Conservation (phyloP, 2,888 invertebrate species). For the Pocota personata region DNA sequence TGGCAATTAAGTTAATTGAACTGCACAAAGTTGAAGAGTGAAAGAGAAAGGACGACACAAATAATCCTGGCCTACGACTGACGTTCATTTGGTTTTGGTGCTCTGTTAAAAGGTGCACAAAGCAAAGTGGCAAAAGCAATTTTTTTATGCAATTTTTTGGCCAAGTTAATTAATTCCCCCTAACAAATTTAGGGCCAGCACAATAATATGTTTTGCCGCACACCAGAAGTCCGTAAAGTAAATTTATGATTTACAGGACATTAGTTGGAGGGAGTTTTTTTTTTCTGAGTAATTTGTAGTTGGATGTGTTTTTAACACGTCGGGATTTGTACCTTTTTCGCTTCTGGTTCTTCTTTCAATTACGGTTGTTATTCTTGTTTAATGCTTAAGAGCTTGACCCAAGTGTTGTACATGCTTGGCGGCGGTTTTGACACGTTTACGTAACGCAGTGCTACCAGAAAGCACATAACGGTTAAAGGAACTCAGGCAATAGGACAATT, state of each 20-base stretch:
- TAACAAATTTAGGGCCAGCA: constrained; percentile 42
- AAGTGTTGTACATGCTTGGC: too few species aligned
- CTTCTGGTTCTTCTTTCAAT: constrained; percentile 29
- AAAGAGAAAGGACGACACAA: constrained; percentile 9
- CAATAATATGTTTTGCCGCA: constrained; percentile 26
- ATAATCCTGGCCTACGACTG: constrained; percentile 9
- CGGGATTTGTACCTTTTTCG: neutral
- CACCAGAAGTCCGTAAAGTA: constrained; percentile 28
- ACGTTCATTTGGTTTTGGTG: constrained; percentile 13
- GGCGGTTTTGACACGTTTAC: too few species aligned
- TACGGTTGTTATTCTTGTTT: neutral
- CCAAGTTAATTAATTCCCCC: constrained; percentile 58
- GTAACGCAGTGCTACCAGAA: too few species aligned
- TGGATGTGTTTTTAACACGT: constrained; percentile 64
- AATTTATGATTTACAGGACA: constrained; percentile 58
- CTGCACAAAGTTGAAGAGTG: constrained; percentile 75
- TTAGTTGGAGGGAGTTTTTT: neutral
- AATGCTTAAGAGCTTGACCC: too few species aligned
- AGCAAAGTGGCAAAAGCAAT: constrained; percentile 46
- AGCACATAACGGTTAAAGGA: too few species aligned
- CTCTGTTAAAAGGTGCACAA: constrained; percentile 59
- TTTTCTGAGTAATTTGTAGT: constrained; percentile 48
- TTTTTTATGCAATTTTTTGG: constrained; percentile 22
- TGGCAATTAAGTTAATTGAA: constrained; percentile 82
- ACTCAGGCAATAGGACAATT: too few species aligned